Evolutionary conservation across 2,113 vertebrate species (phyloP).

Genomic region (Engraulis encrasicolus): DNA sequence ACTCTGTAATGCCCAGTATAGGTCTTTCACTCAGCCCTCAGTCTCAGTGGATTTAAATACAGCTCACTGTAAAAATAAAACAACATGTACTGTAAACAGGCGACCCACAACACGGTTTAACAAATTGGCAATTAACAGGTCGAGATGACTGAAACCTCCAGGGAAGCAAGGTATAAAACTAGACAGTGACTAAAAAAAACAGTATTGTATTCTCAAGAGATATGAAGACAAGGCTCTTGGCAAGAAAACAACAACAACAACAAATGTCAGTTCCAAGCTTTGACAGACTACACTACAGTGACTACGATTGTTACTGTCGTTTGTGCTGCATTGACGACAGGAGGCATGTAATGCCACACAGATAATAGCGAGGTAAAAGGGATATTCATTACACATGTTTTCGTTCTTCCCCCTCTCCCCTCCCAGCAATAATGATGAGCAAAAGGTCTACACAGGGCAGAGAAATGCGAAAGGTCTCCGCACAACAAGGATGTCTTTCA

Average conservation of each 20-base stretch:
- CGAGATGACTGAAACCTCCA: not conserved
- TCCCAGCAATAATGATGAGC: slow-evolving; percentile 49
- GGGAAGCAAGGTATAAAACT: not conserved
- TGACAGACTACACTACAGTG: not conserved
- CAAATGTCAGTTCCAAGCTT: not conserved
- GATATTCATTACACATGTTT: slow-evolving; percentile 44
- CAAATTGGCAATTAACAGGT: not conserved
- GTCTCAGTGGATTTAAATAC: not conserved
- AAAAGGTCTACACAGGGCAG: slow-evolving; percentile 30
- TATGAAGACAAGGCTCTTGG: not conserved
- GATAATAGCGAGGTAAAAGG: slow-evolving; percentile 30
- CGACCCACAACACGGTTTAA: not conserved
- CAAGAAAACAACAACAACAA: no score
- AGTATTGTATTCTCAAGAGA: not conserved
- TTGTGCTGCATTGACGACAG: not conserved
- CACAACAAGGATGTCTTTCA: slow-evolving; percentile 48
- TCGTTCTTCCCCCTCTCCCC: slow-evolving; percentile 38
- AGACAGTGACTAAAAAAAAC: no score
- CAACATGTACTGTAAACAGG: not conserved
- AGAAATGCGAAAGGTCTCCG: slow-evolving; percentile 44
- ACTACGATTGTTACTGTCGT: not conserved
- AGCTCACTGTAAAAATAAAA: not conserved
- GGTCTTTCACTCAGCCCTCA: not conserved
- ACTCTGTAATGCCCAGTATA: not conserved
- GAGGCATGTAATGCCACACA: not conserved